phyloP scores from a whole-genome alignment of 1,140 invertebrate species.

The Mactra quadrangularis region DNA sequence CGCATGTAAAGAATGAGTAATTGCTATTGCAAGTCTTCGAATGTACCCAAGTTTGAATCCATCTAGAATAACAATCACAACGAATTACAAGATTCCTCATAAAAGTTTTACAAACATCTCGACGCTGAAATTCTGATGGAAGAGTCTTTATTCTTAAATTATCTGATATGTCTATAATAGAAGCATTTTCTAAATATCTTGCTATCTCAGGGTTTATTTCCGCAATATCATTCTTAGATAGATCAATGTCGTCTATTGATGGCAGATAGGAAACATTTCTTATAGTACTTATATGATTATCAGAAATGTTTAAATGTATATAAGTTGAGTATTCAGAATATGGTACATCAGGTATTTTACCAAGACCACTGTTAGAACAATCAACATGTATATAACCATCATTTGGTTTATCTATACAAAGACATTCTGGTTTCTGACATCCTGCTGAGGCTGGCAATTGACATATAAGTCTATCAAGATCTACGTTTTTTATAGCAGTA shows the following conservation, averaged over 20 bases:
- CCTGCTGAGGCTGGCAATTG: background rate
- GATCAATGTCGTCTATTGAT: background rate
- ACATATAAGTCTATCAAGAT: background rate
- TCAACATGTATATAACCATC: slow-evolving; percentile 21
- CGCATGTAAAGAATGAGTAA: slow-evolving; percentile 14
- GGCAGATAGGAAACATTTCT: background rate
- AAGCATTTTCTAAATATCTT: background rate
- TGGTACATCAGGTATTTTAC: slow-evolving; percentile 16
- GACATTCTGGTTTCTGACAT: slow-evolving; percentile 18
- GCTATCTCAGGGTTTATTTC: slow-evolving; percentile 4
- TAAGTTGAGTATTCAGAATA: slow-evolving; percentile 9
- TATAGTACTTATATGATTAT: slow-evolving; percentile 18
- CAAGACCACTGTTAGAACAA: slow-evolving; percentile 31
- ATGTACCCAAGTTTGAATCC: slow-evolving; percentile 34
- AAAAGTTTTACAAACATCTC: slow-evolving; percentile 13
- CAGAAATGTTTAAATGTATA: slow-evolving; percentile 25
- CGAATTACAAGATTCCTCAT: slow-evolving; percentile 1
- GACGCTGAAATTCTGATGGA: slow-evolving; percentile 24
- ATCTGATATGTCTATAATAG: slow-evolving; percentile 10
- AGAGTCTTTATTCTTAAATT: slow-evolving; percentile 11
- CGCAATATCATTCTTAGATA: slow-evolving; percentile 11
- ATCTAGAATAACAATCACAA: slow-evolving; percentile 21
- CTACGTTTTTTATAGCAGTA: background rate
- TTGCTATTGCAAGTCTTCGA: background rate
- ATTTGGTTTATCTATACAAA: slow-evolving; percentile 44